Percentiles rank a stretch among this genome's conserved stretches.
Evolutionary conservation across 2,113 vertebrate species (phyloP).

Genomic region (Prunella fulvescens): DNA sequence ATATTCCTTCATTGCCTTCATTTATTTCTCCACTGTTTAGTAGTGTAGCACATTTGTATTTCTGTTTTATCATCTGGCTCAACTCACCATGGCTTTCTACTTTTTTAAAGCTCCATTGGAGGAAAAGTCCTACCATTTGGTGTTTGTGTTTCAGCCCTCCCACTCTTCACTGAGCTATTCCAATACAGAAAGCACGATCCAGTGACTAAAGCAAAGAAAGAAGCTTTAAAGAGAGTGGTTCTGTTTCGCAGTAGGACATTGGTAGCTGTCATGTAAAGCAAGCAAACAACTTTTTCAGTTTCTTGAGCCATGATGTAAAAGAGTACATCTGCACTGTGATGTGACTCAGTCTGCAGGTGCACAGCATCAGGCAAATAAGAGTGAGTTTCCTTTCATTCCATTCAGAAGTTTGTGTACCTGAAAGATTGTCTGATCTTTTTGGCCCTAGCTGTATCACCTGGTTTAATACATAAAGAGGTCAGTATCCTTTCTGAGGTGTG

Average conservation of each 20-base stretch:
- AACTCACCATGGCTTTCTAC: not conserved
- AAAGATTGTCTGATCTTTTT: not conserved
- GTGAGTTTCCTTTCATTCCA: not conserved
- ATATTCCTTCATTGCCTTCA: not conserved
- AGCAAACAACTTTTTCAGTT: not conserved
- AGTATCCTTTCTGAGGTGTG: not conserved
- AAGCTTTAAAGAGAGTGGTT: not conserved
- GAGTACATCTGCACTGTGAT: not conserved
- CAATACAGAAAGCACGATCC: not conserved
- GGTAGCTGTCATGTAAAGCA: not conserved
- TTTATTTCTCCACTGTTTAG: not conserved
- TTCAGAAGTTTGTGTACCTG: not conserved
- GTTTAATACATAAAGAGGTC: not conserved
- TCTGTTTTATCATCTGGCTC: not conserved
- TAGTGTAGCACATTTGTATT: not conserved
- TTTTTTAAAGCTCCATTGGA: not conserved
- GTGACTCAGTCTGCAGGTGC: not conserved
- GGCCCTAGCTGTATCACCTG: not conserved
- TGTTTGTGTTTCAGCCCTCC: not conserved
- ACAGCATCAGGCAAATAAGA: not conserved
- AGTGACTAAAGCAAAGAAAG: not conserved
- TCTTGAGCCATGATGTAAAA: not conserved
- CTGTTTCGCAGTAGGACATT: not conserved
- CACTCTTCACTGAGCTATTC: not conserved
- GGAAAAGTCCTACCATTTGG: not conserved